Conservation (phyloP, 2,113 vertebrate species). For the Oxyura jamaicensis region DNA sequence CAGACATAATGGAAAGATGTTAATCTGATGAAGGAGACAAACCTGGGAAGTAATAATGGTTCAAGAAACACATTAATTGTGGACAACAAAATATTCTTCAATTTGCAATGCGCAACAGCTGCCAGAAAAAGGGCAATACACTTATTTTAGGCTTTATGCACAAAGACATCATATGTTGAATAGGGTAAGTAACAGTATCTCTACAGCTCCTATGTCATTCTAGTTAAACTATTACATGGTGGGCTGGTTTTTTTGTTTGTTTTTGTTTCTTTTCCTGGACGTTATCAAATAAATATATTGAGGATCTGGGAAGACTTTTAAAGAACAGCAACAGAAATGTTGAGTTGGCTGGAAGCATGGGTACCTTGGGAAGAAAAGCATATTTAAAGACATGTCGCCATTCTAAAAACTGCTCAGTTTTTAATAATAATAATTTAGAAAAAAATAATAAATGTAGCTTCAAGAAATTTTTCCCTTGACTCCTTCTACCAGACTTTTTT, state of each 20-base stretch:
- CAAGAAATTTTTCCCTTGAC: background rate
- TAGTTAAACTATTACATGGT: background rate
- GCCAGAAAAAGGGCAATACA: constrained; percentile 4
- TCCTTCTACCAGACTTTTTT: background rate
- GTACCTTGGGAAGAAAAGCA: background rate
- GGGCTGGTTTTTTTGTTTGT: background rate
- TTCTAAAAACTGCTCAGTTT: background rate
- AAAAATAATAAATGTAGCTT: background rate
- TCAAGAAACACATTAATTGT: background rate
- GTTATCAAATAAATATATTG: background rate
- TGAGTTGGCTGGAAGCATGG: background rate
- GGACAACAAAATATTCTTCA: constrained; percentile 39
- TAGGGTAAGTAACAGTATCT: background rate
- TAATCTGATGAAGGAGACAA: constrained; percentile 17
- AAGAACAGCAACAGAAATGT: background rate
- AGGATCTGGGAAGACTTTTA: background rate
- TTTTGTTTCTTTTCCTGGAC: background rate
- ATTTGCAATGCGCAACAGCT: constrained; percentile 41
- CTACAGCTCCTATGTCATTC: background rate
- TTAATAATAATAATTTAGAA: background rate
- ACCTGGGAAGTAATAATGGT: constrained; percentile 5
- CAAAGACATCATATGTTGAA: background rate
- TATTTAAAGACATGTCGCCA: background rate
- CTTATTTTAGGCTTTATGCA: background rate
- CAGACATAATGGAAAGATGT: background rate